Percentiles rank a stretch among this genome's conserved stretches.
These are phyloP conservation scores for Ceriagrion tenellum DNA, from an alignment of 2,888 invertebrate genomes.

Conservation along the genomic window DNA sequence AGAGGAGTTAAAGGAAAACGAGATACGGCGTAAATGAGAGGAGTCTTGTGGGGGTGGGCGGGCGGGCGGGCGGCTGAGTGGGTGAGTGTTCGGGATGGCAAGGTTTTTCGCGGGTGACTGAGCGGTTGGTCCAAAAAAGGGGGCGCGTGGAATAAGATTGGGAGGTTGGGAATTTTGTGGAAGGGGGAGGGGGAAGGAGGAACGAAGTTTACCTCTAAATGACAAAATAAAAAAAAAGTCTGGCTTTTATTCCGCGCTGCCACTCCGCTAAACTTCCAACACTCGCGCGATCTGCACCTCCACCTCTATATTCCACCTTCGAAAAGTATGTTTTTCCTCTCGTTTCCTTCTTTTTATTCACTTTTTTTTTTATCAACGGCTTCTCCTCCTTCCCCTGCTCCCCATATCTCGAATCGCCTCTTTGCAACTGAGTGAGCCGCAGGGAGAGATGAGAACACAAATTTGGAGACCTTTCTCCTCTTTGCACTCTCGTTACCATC, in stretches of 20 bases:
- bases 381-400: neutral
- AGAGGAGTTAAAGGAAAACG: slow-evolving; percentile 42
- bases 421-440: neutral
- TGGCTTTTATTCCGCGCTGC: slow-evolving; percentile 10
- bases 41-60: neutral
- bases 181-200: neutral
- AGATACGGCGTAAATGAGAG: slow-evolving; percentile 46
- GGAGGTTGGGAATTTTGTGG: neutral
- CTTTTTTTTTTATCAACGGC: neutral
- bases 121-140: neutral
- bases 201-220: slow-evolving; percentile 60
- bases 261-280: slow-evolving; percentile 21
- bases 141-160: neutral
- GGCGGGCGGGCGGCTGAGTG: no score
- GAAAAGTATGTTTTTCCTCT: neutral
- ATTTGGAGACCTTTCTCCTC: neutral
- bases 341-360: neutral
- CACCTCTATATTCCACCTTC: neutral
- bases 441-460: neutral
- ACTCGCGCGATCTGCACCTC: neutral
- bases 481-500: neutral
- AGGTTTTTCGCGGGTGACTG: neutral
- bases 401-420: slow-evolving; percentile 28
- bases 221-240: slow-evolving; percentile 2
- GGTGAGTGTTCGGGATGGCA: neutral